Conservation (phyloP, 2,113 vertebrate genomes). For the Hydrochoerus hydrochaeris region DNA sequence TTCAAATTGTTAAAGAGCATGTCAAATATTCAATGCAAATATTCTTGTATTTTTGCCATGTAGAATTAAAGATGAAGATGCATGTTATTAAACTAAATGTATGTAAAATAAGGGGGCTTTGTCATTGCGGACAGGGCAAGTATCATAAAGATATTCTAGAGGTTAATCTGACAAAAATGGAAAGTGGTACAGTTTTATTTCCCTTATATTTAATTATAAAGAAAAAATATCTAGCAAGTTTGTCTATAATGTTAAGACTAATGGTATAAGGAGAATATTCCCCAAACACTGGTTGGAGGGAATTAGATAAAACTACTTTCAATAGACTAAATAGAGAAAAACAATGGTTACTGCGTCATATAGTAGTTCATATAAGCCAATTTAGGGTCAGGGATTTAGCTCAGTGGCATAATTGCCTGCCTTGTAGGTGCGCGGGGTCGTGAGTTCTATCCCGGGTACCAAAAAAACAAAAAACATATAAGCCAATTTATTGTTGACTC, state of each 20-base stretch:
- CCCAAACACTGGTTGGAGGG: background rate
- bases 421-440: too few relatives aligned
- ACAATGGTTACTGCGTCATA: background rate
- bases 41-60: background rate
- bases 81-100: background rate
- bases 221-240: background rate
- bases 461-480: background rate
- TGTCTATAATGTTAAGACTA: background rate
- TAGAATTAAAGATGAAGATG: background rate
- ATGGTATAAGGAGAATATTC: background rate
- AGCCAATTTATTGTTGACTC: background rate
- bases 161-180: background rate
- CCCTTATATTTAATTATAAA: background rate
- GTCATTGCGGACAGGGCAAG: background rate
- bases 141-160: background rate
- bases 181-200: background rate
- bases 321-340: background rate
- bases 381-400: background rate
- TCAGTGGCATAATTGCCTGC: too few relatives aligned
- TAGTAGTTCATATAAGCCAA: background rate
- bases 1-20: background rate
- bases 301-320: background rate
- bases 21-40: background rate
- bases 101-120: background rate
- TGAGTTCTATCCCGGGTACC: too few relatives aligned